A percentile compares a stretch with the other conserved stretches of the same genome.
These are phyloP conservation scores for Eriosoma lanigerum DNA, from an alignment of 1,140 invertebrate species.

Conservation along the genomic window DNA sequence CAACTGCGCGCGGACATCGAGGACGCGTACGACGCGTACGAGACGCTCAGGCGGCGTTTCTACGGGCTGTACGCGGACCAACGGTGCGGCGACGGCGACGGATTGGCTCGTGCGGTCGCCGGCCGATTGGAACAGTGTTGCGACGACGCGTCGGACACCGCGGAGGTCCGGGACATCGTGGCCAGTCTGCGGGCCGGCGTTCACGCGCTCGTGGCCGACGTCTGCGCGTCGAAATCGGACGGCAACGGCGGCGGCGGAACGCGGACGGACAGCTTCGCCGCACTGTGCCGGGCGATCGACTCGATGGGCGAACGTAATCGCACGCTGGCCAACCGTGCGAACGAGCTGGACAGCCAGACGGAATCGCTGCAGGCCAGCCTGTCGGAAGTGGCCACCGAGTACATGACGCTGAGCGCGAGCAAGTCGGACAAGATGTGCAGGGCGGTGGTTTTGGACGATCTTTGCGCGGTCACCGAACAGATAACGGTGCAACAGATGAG, in stretches of 20 bases:
- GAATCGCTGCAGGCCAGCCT: not conserved
- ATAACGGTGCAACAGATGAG: conserved; percentile 17
- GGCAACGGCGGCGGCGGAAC: no score
- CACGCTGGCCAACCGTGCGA: not conserved
- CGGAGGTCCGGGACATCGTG: not conserved
- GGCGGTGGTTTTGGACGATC: conserved; percentile 6
- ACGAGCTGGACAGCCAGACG: not conserved
- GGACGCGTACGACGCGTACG: not conserved
- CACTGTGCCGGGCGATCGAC: not conserved
- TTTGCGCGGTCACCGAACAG: conserved; percentile 30
- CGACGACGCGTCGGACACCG: not conserved
- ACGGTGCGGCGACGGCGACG: not conserved
- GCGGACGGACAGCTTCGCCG: not conserved
- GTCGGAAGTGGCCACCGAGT: not conserved
- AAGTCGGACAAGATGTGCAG: not conserved
- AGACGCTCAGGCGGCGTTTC: not conserved
- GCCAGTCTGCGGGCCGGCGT: no score
- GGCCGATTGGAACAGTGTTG: not conserved
- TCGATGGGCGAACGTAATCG: not conserved
- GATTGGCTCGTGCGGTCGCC: not conserved
- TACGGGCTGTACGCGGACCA: not conserved
- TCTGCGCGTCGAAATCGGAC: not conserved
- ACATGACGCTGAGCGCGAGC: not conserved
- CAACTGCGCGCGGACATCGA: not conserved
- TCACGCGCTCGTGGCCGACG: not conserved